Percentiles rank a stretch among this genome's conserved stretches.
These are phyloP conservation scores for Plecotus auritus DNA, from an alignment of 2,113 vertebrate genomes.

Conservation along the genomic window DNA sequence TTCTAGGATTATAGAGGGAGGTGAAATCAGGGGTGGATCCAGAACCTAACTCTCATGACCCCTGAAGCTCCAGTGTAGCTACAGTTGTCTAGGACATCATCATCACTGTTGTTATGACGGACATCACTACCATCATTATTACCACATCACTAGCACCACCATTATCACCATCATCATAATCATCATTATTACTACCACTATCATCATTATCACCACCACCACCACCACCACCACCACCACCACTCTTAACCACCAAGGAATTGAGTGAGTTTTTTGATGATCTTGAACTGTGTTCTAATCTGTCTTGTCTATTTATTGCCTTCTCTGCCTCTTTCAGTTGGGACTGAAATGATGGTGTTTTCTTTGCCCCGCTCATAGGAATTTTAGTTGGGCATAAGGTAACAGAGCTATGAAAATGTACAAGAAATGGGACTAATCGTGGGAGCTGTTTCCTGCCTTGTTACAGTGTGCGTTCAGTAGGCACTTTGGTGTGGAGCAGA, in stretches of 20 bases:
- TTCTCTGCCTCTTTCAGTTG: not conserved
- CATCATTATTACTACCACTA: not conserved
- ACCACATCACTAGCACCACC: not conserved
- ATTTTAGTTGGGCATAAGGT: not conserved
- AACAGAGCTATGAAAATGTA: not conserved
- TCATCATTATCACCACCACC: not conserved
- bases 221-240: too few relatives aligned
- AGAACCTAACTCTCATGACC: not conserved
- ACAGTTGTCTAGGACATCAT: not conserved
- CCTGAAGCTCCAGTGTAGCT: not conserved
- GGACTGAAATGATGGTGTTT: not conserved
- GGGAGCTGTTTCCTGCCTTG: not conserved
- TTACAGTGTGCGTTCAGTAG: rapidly evolving
- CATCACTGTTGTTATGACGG: too few relatives aligned
- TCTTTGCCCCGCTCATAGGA: not conserved
- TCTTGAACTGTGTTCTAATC: not conserved
- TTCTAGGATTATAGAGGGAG: not conserved
- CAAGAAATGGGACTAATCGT: rapidly evolving
- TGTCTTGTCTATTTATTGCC: not conserved
- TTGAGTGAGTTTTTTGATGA: not conserved
- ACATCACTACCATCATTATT: not conserved
- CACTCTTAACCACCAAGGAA: not conserved
- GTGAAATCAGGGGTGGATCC: not conserved
- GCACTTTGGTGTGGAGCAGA: rapidly evolving
- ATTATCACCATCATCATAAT: not conserved